A percentile compares a stretch with the other conserved stretches of the same genome.
These are phyloP conservation scores for Drosophila demipolita DNA, from an alignment of 2,888 invertebrate genomes.

Conservation along the genomic window DNA sequence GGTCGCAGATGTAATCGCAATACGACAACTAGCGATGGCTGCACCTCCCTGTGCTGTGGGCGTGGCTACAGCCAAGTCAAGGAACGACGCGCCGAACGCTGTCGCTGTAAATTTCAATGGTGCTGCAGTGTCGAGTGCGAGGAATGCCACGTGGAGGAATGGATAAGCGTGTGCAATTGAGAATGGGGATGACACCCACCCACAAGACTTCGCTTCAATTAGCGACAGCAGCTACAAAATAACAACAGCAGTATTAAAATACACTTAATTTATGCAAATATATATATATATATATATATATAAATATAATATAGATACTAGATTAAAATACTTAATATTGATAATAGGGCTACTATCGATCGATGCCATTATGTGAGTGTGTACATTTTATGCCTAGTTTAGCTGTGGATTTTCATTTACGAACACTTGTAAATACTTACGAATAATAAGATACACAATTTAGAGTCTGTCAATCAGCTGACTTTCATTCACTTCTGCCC, in stretches of 20 bases:
- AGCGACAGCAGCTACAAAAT: constrained; percentile 28
- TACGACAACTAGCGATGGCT: constrained; percentile 91
- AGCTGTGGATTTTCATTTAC: constrained; percentile 56
- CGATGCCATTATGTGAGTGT: constrained; percentile 36
- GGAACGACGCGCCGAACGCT: constrained; percentile 91
- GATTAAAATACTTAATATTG: constrained; percentile 44
- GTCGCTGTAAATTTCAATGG: constrained; percentile 97
- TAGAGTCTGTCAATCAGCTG: constrained; percentile 72
- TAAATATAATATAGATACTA: constrained; percentile 30
- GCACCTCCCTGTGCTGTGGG: constrained; percentile 95
- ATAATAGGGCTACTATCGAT: constrained; percentile 35
- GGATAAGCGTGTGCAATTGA: constrained; percentile 96
- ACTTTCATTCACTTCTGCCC: constrained; percentile 50
- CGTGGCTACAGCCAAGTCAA: constrained; percentile 93
- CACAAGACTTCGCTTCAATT: constrained; percentile 45
- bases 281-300: constrained; percentile 11
- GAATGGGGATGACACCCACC: constrained; percentile 43
- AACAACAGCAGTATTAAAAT: constrained; percentile 29
- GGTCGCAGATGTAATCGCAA: constrained; percentile 92
- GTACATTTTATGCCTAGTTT: constrained; percentile 58
- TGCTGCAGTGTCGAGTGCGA: constrained; percentile 97
- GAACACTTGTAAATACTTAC: constrained; percentile 66
- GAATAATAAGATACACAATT: constrained; percentile 70
- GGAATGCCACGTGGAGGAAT: constrained; percentile 93
- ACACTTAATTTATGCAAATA: constrained; percentile 43